phyloP scores from a whole-genome alignment of 2,797 vertebrate species.

The Arnoldichthys spilopterus region DNA sequence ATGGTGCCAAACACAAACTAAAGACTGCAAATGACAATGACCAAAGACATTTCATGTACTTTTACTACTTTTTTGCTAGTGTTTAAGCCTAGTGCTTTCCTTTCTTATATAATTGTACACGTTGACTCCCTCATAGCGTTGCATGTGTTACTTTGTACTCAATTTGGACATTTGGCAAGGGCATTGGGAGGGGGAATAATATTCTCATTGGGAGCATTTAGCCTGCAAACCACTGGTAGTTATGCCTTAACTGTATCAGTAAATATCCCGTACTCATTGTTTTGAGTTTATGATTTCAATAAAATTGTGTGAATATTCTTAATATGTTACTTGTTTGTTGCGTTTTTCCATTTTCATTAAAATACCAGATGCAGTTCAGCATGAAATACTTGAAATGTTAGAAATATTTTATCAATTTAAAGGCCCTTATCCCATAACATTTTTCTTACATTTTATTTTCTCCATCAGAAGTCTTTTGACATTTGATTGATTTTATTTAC shows the following conservation, averaged over 20 bases:
- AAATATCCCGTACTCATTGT: slow-evolving; percentile 28
- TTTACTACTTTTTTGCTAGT: background rate
- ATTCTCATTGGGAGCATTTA: slow-evolving; percentile 18
- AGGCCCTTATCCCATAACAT: no score
- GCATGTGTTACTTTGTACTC: slow-evolving; percentile 34
- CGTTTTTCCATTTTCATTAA: background rate
- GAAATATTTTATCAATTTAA: background rate
- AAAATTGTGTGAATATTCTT: slow-evolving; percentile 37
- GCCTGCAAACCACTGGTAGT: slow-evolving; percentile 18
- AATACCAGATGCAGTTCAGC: no score
- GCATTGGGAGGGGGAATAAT: slow-evolving; percentile 29
- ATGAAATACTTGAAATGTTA: background rate
- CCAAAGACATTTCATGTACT: background rate
- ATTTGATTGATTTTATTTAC: no score
- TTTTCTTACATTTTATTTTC: no score
- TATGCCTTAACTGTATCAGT: slow-evolving; percentile 31
- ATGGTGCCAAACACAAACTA: slow-evolving; percentile 27
- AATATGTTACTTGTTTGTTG: background rate
- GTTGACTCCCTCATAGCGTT: slow-evolving; percentile 10
- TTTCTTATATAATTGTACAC: background rate
- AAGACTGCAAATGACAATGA: slow-evolving; percentile 27
- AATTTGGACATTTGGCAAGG: slow-evolving; percentile 10
- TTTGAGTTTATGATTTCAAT: slow-evolving; percentile 34
- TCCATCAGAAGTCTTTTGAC: no score
- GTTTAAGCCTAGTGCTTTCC: background rate